These are phyloP conservation scores for Microcebus lehilahytsara DNA, from an alignment of 2,113 vertebrate genomes.

Conservation along the genomic window DNA sequence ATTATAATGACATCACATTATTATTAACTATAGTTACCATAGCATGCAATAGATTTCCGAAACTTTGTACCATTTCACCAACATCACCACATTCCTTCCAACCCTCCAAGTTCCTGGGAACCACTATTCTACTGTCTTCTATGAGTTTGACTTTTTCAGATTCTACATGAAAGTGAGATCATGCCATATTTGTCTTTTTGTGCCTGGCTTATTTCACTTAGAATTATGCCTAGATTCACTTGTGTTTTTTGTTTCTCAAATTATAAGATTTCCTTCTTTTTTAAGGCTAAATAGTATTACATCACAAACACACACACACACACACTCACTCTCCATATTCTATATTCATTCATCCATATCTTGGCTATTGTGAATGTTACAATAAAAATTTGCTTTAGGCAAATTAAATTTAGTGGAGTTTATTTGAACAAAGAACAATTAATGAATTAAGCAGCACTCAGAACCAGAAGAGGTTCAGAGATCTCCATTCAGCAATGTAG, in stretches of 20 bases:
- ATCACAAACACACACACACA: no score
- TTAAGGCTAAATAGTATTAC: no score
- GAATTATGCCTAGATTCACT: no score
- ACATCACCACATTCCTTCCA: neutral
- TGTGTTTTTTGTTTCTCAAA: no score
- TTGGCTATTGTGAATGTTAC: neutral
- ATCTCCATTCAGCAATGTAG: neutral
- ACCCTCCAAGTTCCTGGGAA: neutral
- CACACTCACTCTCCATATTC: fast-evolving
- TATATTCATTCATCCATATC: neutral
- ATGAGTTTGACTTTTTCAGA: no score
- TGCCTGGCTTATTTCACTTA: neutral
- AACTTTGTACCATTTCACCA: neutral
- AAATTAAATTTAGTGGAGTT: neutral
- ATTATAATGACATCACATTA: neutral
- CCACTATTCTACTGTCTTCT: no score
- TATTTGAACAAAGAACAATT: no score
- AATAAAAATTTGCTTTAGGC: neutral
- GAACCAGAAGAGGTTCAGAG: no score
- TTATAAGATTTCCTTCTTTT: no score
- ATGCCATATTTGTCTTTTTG: neutral
- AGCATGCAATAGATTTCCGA: neutral
- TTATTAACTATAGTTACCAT: neutral
- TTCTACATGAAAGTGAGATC: no score
- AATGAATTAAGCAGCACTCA: no score